Percentiles rank a stretch among this genome's conserved stretches.
These are phyloP conservation scores for Aegotheles bennettii DNA, from an alignment of 2,113 vertebrate species.

Conservation along the genomic window DNA sequence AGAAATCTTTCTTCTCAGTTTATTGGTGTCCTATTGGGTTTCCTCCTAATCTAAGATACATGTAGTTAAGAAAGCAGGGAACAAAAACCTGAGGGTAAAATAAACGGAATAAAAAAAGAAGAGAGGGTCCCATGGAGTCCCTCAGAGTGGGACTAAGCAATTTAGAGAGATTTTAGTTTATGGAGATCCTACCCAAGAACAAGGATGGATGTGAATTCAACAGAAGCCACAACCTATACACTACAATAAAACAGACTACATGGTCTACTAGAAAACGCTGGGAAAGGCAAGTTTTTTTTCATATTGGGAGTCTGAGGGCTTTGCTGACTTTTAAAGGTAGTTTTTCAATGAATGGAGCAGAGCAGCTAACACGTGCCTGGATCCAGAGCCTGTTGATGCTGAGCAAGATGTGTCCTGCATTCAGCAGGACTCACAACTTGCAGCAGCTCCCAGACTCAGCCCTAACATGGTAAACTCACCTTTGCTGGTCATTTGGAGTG, in stretches of 20 bases:
- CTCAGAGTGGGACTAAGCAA: neutral
- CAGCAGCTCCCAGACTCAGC: neutral
- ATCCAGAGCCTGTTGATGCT: neutral
- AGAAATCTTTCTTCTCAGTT: neutral
- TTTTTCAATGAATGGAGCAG: neutral
- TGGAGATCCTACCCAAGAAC: neutral
- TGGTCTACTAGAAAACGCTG: neutral
- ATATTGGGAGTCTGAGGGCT: neutral
- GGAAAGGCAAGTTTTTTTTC: neutral
- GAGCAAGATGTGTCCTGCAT: neutral
- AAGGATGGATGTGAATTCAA: neutral
- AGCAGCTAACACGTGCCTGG: rapidly evolving
- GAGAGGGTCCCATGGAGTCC: neutral
- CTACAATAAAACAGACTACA: neutral
- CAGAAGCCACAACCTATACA: neutral
- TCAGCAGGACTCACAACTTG: rapidly evolving
- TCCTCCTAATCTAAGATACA: neutral
- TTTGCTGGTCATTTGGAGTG: neutral
- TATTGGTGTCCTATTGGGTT: neutral
- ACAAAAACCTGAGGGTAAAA: neutral
- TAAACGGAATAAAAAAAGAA: neutral
- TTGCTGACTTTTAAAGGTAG: neutral
- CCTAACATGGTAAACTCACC: rapidly evolving
- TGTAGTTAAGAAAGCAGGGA: neutral
- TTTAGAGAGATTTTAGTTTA: neutral